Base-by-base conservation (phyloP, 1,140 invertebrate genomes). In the Reticulitermes speratus region DNA sequence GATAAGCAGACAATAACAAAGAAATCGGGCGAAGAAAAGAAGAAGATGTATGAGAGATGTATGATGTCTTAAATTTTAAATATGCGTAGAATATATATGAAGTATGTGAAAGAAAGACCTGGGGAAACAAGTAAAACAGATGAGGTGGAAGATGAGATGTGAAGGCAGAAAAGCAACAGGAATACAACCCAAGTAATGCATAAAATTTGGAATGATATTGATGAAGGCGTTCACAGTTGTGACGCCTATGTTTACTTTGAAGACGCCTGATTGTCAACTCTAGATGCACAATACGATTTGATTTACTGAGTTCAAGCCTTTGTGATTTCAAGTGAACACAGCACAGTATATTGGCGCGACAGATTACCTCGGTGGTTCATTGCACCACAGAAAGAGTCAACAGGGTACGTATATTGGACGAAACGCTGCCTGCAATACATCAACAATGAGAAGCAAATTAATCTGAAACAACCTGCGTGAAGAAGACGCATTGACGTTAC, bases 131-230 rank as follows among this genome's bases (percentile, higher is more conserved):
- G 55, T 8, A 25, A 75, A 75, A 75, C 65, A 75, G n/a, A 75
- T 75, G 65, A 75, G 65, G n/a, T 75, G 65, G 65, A 75, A 75
- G n/a, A 75, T 65, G 16, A n/a, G 25, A 65, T n/a, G 21, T 30
- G 65, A 75, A 25, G 65, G 65, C 65, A 75, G 2, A 75, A 75
- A 75, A 75, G 65, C n/a, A 75, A 75, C 65, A 75, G n/a, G n/a
- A 75, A n/a, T 30, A 30, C 1, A 30, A 30, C 65, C n/a, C n/a
- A 75, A 75, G n/a, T 30, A 75, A 75, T 30, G 65, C 65, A 75
- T 16, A 25, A 75, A 55, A 5, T 75, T 16, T n/a, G 14, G 25
- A 75, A 75, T 75, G n/a, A 75, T 75, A 75, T 30, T 75, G 65
- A 75, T 75, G 65, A 75, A n/a, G n/a, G 25, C 5, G n/a, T 75